Evolutionary conservation across 2,797 vertebrate genomes (phyloP).

Genomic region (Gymnoscopelus microlampas): DNA sequence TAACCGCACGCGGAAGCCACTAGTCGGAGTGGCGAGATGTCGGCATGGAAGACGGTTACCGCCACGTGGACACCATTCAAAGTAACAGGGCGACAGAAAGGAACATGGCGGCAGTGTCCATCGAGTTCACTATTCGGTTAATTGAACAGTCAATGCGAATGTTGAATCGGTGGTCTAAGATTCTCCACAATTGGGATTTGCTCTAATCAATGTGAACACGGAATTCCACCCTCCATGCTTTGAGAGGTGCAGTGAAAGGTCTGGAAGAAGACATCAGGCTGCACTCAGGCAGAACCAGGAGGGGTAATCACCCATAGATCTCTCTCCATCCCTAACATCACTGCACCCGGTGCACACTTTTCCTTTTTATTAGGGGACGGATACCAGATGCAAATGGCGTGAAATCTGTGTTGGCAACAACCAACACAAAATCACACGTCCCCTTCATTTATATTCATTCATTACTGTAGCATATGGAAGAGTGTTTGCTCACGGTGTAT

Average conservation of each 20-base stretch:
- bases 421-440: conserved; percentile 2
- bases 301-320: conserved; percentile 25
- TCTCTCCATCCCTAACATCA: neutral
- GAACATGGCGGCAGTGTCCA: too few relatives aligned
- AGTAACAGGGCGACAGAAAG: too few relatives aligned
- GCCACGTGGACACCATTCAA: too few relatives aligned
- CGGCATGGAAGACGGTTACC: too few relatives aligned
- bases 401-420: conserved; percentile 23
- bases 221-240: neutral
- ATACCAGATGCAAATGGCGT: conserved; percentile 23
- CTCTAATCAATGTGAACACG: too few relatives aligned
- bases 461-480: conserved; percentile 5
- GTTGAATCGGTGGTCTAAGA: too few relatives aligned
- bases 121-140: too few relatives aligned
- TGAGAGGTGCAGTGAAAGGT: neutral
- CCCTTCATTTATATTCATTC: conserved; percentile 38
- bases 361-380: conserved; percentile 37
- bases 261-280: conserved; percentile 18
- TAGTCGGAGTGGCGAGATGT: too few relatives aligned
- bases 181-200: too few relatives aligned
- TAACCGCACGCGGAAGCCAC: too few relatives aligned
- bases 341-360: neutral
- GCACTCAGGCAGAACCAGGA: conserved; percentile 9
- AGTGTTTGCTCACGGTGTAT: conserved; percentile 19
- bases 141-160: too few relatives aligned